Base-by-base conservation (phyloP, 2,888 invertebrate species). In the Melanostoma mellinum region DNA sequence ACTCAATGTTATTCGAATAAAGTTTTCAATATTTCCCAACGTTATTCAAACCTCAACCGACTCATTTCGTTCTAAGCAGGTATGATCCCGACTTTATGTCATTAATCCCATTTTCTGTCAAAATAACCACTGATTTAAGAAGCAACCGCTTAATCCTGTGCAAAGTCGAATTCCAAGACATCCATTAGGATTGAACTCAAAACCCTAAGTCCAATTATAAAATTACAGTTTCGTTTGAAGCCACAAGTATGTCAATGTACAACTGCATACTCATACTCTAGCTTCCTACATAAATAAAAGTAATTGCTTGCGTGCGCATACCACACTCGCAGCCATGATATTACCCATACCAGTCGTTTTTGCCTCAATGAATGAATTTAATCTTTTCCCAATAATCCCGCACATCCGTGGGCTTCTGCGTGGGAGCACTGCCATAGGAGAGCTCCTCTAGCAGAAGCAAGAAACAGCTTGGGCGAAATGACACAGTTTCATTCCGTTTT, bases 381-480 rank as follows among this genome's bases (percentile, higher is more conserved):
- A 80, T 74, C n/a, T 65, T 74, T 73, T 75, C 75, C 67, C 77
- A 85, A 80, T 76, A 56, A 55, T 48, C 33, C 35, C 8, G 10
- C 10, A 68, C 44, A 60, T 30, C 33, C 78, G 81, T 82, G 77
- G 81, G 81, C 44, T 69, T 65, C 6, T 30, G 69, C 73, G 76
- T 84, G 76, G 73, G 85, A 63, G 48, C 63, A 55, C 71, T 58
- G 67, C 63, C 52, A 69, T 80, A 56, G 42, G 35, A 8, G 42
- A 63, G 36, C 68, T 75, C 68, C 61, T 44, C 55, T 48, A 44
- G 30, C 50, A 69, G 38, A 65, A 61, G 32, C 48, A 71, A 63
- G 65, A 52, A 63, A 50, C 20, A 56, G 71, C 44, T 67, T 85
- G 65, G 85, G 80, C 80, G 86, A 20, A 20, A 85, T 86, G 85